Percentiles rank a stretch among this genome's conserved stretches.
Conservation (phyloP, 1,140 invertebrate species). For the Zaprionus taronus region DNA sequence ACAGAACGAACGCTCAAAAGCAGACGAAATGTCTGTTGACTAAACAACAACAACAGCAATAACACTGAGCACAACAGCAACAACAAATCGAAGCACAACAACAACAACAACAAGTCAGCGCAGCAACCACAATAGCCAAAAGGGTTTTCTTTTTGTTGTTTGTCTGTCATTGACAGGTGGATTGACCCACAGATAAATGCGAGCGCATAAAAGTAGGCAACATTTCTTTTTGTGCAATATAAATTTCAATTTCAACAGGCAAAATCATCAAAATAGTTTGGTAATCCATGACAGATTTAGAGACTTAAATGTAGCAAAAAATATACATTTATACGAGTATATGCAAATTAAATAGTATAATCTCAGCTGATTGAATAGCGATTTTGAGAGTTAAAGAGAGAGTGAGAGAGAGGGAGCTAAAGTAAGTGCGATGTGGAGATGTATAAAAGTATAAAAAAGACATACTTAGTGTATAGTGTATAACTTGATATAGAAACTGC, state of each 20-base stretch:
- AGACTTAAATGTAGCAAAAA: neutral
- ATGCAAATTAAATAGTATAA: neutral
- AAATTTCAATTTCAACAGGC: conserved; percentile 28
- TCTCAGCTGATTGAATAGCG: neutral
- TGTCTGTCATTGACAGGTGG: conserved; percentile 61
- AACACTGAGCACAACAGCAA: conserved; percentile 11
- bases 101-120: conserved; percentile 32
- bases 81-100: conserved; percentile 11
- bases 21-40: conserved; percentile 24
- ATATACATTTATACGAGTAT: no score
- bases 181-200: conserved; percentile 56
- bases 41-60: conserved; percentile 2
- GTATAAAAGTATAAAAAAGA: neutral
- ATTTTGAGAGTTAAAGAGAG: neutral
- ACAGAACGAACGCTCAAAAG: conserved; percentile 28
- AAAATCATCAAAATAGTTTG: neutral
- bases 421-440: neutral
- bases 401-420: neutral
- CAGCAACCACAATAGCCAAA: conserved; percentile 38
- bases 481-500: no score
- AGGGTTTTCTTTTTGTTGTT: conserved; percentile 44
- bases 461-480: no score
- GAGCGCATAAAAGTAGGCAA: conserved; percentile 63
- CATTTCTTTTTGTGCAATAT: conserved; percentile 37
- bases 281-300: neutral